Evolutionary conservation across 2,888 invertebrate genomes (phyloP), one percentile per base, ranked within the genome.

Genomic region (Stenodera caucasica): DNA sequence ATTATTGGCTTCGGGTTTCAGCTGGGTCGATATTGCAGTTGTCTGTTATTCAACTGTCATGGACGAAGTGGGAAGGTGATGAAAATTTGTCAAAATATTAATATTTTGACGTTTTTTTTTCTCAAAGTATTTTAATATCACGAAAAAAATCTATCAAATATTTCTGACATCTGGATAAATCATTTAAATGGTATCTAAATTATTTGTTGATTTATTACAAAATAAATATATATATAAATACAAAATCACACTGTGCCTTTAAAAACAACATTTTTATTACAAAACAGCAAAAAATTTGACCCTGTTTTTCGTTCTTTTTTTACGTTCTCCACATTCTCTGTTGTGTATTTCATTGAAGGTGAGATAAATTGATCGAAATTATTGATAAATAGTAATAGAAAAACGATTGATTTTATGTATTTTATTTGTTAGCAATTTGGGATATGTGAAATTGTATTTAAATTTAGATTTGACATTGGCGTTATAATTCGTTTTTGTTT

Each of bases 171-270:
- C 55, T 52, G 37, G 55, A 37, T 55, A 57, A 55, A 60, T 60
- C 67, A 58, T 65, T 69, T 68, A 73, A 78, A 80, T 79, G 79
- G 74, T 79, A 78, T 77, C 78, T 73, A 79, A 79, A 79, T 80
- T 78, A 73, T 75, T 77, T 74, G 77, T 78, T 76, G 74, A 40
- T 15, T 40, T 18, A 37, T 33, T 14, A 18, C 9, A 40, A 18
- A 18, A 15, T 8, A 40, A 40, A 35, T 35, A n/a, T 15, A 15
- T 18, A 67, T 70, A 72, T 70, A 66, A 72, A 70, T 75, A 40
- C 2, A 18, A 40, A 29, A 29, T 29, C 37, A 15, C 72, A 70
- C 69, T 72, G 78, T 78, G 77, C 77, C 77, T 78, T 77, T 70
- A 70, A 64, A 65, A 6, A 35, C 35, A 35, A 67, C 70, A 71